A percentile compares a stretch with the other conserved stretches of the same genome.
Conservation (phyloP, 2,797 vertebrate species). For the Pangasius krempfi region DNA sequence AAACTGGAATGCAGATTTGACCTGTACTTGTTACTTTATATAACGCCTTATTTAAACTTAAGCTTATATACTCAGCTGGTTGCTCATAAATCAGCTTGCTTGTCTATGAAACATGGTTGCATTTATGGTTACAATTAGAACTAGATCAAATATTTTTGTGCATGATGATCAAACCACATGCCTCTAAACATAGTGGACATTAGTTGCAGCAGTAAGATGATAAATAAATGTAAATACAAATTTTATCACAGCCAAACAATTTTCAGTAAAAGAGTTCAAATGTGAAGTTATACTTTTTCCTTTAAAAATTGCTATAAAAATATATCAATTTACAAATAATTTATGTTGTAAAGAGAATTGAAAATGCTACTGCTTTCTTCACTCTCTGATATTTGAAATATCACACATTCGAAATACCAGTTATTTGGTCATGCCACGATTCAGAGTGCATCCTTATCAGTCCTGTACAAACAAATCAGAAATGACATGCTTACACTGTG, state of each 20-base stretch:
- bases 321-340: neutral
- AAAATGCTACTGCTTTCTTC: neutral
- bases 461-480: constrained; percentile 65
- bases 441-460: constrained; percentile 69
- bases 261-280: neutral
- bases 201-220: neutral
- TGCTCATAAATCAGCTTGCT: neutral
- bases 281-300: neutral
- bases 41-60: neutral
- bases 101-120: neutral
- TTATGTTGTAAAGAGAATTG: neutral
- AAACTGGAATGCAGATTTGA: neutral
- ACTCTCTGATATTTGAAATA: neutral
- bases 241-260: neutral
- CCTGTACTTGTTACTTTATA: neutral
- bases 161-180: neutral
- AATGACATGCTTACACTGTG: constrained; percentile 60
- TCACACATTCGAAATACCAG: neutral
- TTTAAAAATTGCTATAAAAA: neutral
- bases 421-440: constrained; percentile 49
- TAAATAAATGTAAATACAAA: neutral
- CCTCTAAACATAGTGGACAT: neutral
- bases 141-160: neutral
- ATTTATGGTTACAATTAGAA: neutral
- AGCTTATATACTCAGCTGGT: neutral